Conservation (phyloP, 2,888 invertebrate genomes). For the Cryptocephalus moraei region DNA sequence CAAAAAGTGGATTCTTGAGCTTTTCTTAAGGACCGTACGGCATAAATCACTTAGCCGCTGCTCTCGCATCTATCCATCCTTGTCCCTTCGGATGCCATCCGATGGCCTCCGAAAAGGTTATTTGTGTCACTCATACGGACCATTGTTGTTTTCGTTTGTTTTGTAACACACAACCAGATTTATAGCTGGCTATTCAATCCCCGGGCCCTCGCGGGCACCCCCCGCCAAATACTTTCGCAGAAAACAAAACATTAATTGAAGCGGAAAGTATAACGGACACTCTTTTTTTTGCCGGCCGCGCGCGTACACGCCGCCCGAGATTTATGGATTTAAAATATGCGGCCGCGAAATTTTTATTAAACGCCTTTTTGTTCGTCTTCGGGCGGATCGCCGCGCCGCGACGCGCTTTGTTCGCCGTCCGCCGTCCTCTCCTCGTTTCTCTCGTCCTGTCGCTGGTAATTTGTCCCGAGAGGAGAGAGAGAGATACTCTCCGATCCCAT, state of each 20-base stretch:
- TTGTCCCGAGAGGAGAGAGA: constrained; percentile 5
- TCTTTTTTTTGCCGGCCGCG: constrained; percentile 18
- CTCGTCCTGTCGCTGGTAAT: too few species aligned
- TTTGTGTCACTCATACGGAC: constrained; percentile 38
- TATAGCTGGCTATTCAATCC: constrained; percentile 28
- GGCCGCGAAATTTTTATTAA: constrained; percentile 10
- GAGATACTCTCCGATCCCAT: constrained; percentile 6
- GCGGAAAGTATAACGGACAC: constrained; percentile 25
- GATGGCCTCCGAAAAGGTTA: constrained; percentile 23
- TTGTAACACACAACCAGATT: constrained; percentile 35
- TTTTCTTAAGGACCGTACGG: constrained; percentile 38
- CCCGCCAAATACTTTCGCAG: constrained; percentile 20
- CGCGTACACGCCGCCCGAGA: constrained; percentile 10
- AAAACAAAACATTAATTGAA: constrained; percentile 31
- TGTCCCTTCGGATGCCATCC: neutral
- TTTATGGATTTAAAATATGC: constrained; percentile 17
- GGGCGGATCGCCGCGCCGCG: neutral
- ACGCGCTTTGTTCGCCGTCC: too few species aligned
- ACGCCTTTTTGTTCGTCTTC: constrained; percentile 10
- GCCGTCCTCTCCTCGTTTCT: too few species aligned
- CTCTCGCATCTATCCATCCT: constrained; percentile 3
- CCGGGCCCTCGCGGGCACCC: constrained; percentile 7
- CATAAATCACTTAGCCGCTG: constrained; percentile 36
- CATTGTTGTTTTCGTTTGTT: constrained; percentile 38
- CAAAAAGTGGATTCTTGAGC: constrained; percentile 39